These are phyloP conservation scores for Anolis apletophallus DNA, from an alignment of 2,797 vertebrate genomes.

Conservation along the genomic window DNA sequence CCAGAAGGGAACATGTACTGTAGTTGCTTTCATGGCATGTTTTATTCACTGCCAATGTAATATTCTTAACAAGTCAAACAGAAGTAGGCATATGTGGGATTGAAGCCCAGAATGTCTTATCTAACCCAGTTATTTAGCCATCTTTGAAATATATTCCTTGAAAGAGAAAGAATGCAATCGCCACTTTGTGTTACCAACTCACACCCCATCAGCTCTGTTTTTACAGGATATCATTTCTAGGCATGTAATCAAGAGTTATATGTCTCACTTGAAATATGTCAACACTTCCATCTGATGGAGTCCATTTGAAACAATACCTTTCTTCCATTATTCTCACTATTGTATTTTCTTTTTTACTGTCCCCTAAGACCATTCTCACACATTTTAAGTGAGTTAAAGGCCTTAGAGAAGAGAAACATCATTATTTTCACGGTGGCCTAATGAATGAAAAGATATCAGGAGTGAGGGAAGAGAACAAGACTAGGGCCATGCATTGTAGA, in stretches of 20 bases:
- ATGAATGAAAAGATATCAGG: neutral
- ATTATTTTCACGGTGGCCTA: neutral
- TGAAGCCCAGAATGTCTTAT: neutral
- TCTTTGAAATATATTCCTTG: constrained; percentile 44
- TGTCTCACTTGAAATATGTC: constrained; percentile 55
- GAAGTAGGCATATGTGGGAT: constrained; percentile 16
- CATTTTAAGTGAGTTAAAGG: neutral
- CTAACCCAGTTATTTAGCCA: constrained; percentile 25
- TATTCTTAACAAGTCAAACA: constrained; percentile 27
- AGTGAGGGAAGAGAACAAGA: neutral
- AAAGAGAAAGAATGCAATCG: constrained; percentile 43
- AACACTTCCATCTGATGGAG: constrained; percentile 48
- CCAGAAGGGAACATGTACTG: neutral
- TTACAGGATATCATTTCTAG: constrained; percentile 29
- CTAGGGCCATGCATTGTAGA: neutral
- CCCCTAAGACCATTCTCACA: neutral
- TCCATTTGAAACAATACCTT: constrained; percentile 55
- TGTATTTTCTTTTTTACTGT: neutral
- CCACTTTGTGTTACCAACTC: constrained; percentile 35
- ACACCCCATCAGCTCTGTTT: constrained; percentile 14
- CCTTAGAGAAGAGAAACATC: too few species aligned
- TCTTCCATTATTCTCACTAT: neutral
- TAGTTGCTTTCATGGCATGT: neutral
- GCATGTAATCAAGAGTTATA: constrained; percentile 39
- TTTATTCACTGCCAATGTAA: constrained; percentile 14